These are phyloP conservation scores for Mnemiopsis leidyi DNA, from an alignment of 37 sponge, comb jelly and placozoan species.

Conservation along the genomic window DNA sequence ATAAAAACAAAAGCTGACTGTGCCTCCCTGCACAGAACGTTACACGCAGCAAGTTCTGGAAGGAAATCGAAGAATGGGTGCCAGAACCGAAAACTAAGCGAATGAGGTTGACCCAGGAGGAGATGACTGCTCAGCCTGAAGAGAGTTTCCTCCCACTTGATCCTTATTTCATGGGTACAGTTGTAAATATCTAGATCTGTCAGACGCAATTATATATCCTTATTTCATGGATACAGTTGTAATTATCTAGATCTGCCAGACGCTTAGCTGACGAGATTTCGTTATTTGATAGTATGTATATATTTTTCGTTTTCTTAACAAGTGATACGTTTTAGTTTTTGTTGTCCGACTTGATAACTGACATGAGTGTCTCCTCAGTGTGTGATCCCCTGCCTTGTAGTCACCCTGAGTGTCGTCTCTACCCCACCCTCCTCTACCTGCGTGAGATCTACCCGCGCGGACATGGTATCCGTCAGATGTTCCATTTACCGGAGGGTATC, in stretches of 20 bases:
- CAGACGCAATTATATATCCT: no score
- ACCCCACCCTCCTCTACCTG: conserved; percentile 65
- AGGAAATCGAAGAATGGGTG: conserved; percentile 62
- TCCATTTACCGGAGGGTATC: conserved; percentile 62
- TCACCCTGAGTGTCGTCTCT: conserved; percentile 62
- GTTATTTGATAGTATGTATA: no score
- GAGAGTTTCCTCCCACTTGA: conserved; percentile 60
- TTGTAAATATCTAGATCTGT: no score
- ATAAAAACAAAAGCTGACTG: no score
- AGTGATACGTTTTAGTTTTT: no score
- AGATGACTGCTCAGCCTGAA: conserved; percentile 61
- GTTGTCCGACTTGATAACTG: no score
- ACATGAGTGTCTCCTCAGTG: conserved; percentile 20
- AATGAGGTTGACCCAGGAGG: conserved; percentile 64
- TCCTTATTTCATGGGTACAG: conserved; percentile 64
- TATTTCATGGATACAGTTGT: no score
- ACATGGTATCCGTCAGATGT: conserved; percentile 63
- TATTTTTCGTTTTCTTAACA: no score
- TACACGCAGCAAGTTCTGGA: conserved; percentile 64
- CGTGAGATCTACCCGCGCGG: conserved; percentile 62
- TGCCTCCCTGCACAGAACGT: no score
- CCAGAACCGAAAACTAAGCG: conserved; percentile 63
- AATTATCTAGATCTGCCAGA: no score
- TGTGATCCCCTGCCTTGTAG: conserved; percentile 50
- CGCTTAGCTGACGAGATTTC: no score